A percentile compares a stretch with the other conserved stretches of the same genome.
Evolutionary conservation across 2,113 vertebrate genomes (phyloP).

Genomic region (Onychostoma macrolepis): DNA sequence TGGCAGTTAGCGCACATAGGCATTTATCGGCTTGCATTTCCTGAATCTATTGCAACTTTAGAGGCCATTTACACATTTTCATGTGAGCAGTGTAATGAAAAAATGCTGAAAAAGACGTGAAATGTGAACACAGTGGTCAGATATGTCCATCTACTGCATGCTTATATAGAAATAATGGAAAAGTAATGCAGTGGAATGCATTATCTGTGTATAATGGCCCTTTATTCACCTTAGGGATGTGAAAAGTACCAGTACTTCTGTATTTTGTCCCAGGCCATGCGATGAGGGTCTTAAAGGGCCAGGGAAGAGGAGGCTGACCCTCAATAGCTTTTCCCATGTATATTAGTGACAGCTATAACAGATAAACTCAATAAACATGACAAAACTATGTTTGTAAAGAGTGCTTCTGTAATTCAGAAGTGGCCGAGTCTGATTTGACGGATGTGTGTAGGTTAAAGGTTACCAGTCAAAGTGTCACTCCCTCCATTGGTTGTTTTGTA

Average conservation of each 20-base stretch:
- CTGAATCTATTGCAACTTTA: background rate
- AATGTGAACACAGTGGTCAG: background rate
- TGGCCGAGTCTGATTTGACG: background rate
- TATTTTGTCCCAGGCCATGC: background rate
- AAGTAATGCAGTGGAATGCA: background rate
- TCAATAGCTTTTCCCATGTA: background rate
- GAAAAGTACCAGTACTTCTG: background rate
- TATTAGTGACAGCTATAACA: background rate
- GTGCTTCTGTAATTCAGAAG: background rate
- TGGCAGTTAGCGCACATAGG: background rate
- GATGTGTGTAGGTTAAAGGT: constrained; percentile 16
- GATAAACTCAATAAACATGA: background rate
- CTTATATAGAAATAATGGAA: background rate
- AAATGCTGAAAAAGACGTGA: background rate
- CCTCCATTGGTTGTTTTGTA: constrained; percentile 13
- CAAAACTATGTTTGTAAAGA: background rate
- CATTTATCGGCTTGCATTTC: background rate
- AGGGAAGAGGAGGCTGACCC: background rate
- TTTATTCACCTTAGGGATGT: background rate
- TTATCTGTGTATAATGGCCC: background rate
- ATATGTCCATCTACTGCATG: background rate
- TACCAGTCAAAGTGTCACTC: constrained; percentile 2
- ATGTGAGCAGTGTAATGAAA: background rate
- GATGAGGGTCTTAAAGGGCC: background rate
- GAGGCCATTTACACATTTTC: background rate